Percentiles rank a stretch among this genome's conserved stretches.
phyloP scores from a whole-genome alignment of 2,113 vertebrate genomes.

The Hippocampus abdominalis region DNA sequence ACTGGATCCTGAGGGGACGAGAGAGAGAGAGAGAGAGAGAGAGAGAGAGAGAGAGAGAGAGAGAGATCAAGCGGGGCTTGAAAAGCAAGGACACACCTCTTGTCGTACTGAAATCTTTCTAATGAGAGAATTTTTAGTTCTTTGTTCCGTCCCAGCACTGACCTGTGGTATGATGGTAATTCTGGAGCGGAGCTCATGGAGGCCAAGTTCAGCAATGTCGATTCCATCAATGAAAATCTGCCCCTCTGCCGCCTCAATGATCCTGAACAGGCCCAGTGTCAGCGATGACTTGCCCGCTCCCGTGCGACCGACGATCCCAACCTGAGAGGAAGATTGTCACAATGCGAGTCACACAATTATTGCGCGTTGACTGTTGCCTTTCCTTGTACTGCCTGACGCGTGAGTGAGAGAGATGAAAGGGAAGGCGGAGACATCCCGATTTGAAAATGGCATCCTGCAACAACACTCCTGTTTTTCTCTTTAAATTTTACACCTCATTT shows the following conservation, averaged over 20 bases:
- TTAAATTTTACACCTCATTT: too few species aligned
- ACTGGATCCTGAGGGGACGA: conserved; percentile 81
- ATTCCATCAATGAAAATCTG: conserved; percentile 86
- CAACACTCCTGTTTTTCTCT: too few species aligned
- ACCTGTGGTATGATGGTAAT: conserved; percentile 98
- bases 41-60: too few species aligned
- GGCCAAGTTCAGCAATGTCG: conserved; percentile 85
- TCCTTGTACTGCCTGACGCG: too few species aligned
- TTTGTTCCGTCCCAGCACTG: neutral
- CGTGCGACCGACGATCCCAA: conserved; percentile 93
- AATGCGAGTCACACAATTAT: neutral
- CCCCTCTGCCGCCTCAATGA: conserved; percentile 85
- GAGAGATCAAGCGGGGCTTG: neutral
- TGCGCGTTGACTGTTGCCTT: too few species aligned
- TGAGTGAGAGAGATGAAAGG: too few species aligned
- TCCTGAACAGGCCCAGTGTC: conserved; percentile 89
- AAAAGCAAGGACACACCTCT: neutral
- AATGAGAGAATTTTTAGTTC: too few species aligned
- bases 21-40: too few species aligned
- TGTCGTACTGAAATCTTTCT: neutral
- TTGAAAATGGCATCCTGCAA: too few species aligned
- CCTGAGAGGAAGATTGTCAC: conserved; percentile 56
- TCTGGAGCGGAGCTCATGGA: conserved; percentile 86
- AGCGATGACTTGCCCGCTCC: conserved; percentile 95
- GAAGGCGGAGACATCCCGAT: too few species aligned